Evolutionary conservation across 2,113 vertebrate genomes (phyloP), one percentile per base, ranked within the genome.

Genomic region (Lasiurus borealis): DNA sequence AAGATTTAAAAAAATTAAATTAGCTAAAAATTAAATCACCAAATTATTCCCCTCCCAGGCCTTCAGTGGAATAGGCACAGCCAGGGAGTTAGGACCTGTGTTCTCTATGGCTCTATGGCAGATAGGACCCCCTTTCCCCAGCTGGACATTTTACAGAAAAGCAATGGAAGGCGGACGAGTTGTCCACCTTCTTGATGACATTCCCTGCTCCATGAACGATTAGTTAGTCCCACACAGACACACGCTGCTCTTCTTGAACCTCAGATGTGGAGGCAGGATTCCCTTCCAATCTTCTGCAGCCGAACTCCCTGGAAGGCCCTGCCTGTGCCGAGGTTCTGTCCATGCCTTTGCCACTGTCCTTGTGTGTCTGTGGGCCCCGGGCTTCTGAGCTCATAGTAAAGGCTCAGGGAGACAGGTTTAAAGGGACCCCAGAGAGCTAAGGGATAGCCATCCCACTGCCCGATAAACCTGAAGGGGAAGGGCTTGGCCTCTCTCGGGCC

Each of bases 1-100:
- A 84, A 75, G 85, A 50, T 21, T 66, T 12, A 44, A 72, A 68
- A 86, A 27, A 62, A 27, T 95, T 82, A 68, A 77, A 68, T 94
- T 10, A 81, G 14, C 36, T 52, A 85, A 52, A 9, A 88, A 48
- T 81, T 75, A 81, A 91, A 50, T 57, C 8, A 10, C 46, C 25
- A 54, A 57, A 71, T 69, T 82, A 62, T 81, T 82, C 48, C 21
- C n/a, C 13, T 8, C 29, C 27, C 77, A 73, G 69, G 64, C 82
- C 14, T 81, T 93, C 66, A 40, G 57, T 44, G 57, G 54, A 71
- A n/a, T 16, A 25, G n/a, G 25, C 11, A 54, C 36, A 52, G 27
- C 6, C 3, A 29, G 77, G 54, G 36, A 87, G 25, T 25, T 27
- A 31, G 57, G n/a, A 48, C 16, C 3, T 83, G 36, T 87, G 57